Percentiles rank a stretch among this genome's conserved stretches.
phyloP scores from a whole-genome alignment of 2,113 vertebrate genomes.

The Phoenicopterus ruber region DNA sequence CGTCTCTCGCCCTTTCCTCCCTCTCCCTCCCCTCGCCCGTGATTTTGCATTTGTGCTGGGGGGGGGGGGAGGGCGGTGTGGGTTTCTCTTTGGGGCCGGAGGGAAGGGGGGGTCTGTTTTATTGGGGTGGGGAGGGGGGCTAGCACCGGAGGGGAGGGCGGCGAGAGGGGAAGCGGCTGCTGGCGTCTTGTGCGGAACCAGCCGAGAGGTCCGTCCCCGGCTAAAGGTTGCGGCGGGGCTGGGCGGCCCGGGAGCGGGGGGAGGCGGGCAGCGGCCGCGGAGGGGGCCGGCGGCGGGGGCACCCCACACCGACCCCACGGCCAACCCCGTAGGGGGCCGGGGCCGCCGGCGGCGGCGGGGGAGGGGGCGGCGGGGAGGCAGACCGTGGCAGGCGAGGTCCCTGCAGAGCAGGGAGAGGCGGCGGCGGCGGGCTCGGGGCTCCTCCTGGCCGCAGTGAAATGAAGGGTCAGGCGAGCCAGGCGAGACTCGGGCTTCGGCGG shows the following conservation, averaged over 20 bases:
- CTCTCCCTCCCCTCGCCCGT: conserved; percentile 43
- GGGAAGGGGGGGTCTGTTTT: conserved; percentile 19
- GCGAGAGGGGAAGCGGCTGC: conserved; percentile 11
- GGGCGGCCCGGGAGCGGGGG: conserved; percentile 58
- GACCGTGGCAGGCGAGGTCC: conserved; percentile 77
- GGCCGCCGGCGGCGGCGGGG: conserved; percentile 58
- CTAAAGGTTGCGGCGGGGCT: conserved; percentile 85
- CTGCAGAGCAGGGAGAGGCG: conserved; percentile 68
- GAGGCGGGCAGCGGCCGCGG: conserved; percentile 51
- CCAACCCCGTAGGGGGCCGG: conserved; percentile 2
- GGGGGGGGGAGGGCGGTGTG: conserved; percentile 35
- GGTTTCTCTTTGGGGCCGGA: conserved; percentile 22
- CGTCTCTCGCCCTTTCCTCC: conserved; percentile 70
- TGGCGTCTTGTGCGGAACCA: conserved; percentile 63
- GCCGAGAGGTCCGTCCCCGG: conserved; percentile 81
- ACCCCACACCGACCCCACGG: neutral
- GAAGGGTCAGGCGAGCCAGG: conserved; percentile 91
- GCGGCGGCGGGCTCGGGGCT: conserved; percentile 73
- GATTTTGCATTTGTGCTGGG: conserved; percentile 47
- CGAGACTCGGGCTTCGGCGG: conserved; percentile 76
- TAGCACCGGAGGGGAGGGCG: conserved; percentile 10
- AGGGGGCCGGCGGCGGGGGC: conserved; percentile 9
- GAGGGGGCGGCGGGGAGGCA: conserved; percentile 67
- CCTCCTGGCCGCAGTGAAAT: conserved; percentile 86
- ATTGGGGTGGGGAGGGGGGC: conserved; percentile 1